These are phyloP conservation scores for Tridacna crocea DNA, from an alignment of 2,888 invertebrate species.

Conservation along the genomic window DNA sequence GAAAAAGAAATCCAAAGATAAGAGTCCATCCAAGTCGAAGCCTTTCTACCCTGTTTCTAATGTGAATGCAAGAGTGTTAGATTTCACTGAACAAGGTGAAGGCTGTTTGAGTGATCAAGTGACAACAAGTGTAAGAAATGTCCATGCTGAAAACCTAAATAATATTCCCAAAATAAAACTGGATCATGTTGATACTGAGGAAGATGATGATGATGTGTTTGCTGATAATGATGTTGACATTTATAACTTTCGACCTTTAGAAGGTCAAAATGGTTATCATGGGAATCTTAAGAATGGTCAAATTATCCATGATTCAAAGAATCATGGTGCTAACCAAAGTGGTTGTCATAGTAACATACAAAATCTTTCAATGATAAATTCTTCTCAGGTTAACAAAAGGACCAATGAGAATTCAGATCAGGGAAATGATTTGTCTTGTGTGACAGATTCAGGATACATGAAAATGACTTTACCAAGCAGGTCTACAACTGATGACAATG, in stretches of 20 bases:
- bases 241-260: conserved; percentile 20
- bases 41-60: conserved; percentile 45
- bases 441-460: conserved; percentile 47
- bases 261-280: not conserved
- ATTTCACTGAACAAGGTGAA: conserved; percentile 15
- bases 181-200: conserved; percentile 31
- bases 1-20: conserved; percentile 37
- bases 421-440: conserved; percentile 11
- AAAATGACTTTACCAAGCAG: conserved; percentile 47
- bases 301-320: not conserved
- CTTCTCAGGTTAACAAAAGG: not conserved
- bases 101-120: conserved; percentile 10
- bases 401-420: conserved; percentile 28
- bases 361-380: not conserved
- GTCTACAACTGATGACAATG: not conserved
- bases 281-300: not conserved
- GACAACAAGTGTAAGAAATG: conserved; percentile 40
- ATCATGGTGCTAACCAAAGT: not conserved
- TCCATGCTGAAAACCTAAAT: conserved; percentile 38
- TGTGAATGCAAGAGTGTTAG: conserved; percentile 28
- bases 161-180: conserved; percentile 55
- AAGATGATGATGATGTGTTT: conserved; percentile 59
- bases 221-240: conserved; percentile 26
- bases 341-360: not conserved
- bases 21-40: conserved; percentile 30